Percentiles rank a stretch among this genome's conserved stretches.
Evolutionary conservation across 2,797 vertebrate genomes (phyloP).

Genomic region (Onychomys arenicola): DNA sequence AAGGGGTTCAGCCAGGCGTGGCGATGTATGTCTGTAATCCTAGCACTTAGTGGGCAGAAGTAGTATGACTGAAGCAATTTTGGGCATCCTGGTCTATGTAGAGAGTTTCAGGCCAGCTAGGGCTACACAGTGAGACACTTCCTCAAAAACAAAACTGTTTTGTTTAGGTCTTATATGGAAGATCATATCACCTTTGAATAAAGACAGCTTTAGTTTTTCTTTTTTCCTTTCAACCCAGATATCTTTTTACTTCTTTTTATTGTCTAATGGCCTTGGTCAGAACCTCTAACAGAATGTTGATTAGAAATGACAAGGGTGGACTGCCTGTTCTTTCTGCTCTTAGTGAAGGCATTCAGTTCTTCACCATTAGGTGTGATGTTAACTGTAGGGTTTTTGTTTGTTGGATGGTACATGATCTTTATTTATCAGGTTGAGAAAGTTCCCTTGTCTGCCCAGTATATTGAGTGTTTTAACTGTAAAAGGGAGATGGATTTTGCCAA

Average conservation of each 20-base stretch:
- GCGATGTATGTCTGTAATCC: background rate
- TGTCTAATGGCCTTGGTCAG: background rate
- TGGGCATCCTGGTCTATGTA: background rate
- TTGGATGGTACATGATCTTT: slow-evolving; percentile 22
- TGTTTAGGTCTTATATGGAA: background rate
- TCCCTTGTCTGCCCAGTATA: background rate
- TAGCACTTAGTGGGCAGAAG: background rate
- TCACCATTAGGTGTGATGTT: background rate
- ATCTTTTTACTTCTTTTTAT: background rate
- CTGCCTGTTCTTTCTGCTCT: background rate
- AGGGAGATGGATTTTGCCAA: background rate
- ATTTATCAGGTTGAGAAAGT: background rate
- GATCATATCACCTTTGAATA: background rate
- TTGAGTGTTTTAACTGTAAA: background rate
- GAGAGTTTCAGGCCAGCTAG: background rate
- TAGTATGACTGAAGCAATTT: background rate
- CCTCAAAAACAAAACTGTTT: background rate
- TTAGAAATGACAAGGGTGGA: background rate
- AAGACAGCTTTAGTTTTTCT: background rate
- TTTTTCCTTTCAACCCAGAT: background rate
- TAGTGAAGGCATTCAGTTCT: background rate
- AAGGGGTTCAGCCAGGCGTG: background rate
- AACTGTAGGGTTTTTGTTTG: background rate
- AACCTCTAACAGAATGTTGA: background rate
- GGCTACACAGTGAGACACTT: background rate